Conservation (phyloP, 2,797 vertebrate genomes). For the Tympanoctomys barrerae region DNA sequence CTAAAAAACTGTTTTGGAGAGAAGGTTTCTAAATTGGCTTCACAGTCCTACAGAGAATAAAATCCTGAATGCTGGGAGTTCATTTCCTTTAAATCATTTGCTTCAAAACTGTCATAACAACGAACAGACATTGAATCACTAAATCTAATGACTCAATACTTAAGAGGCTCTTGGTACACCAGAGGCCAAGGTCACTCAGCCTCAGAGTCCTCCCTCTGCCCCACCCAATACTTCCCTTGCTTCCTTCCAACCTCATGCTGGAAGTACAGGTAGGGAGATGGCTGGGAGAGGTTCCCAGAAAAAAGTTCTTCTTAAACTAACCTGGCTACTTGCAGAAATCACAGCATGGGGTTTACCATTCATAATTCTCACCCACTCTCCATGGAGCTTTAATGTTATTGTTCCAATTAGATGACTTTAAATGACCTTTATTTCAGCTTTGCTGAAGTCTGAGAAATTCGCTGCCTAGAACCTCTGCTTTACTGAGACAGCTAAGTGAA, state of each 20-base stretch:
- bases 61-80: neutral
- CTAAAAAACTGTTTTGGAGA: neutral
- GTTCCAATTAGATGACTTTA: slow-evolving; percentile 50
- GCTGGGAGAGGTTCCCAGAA: neutral
- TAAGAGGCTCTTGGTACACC: neutral
- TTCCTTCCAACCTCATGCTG: neutral
- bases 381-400: neutral
- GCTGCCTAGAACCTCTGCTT: neutral
- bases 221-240: rapidly evolving
- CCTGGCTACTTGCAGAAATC: slow-evolving; percentile 9
- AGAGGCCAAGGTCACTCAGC: neutral
- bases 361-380: neutral
- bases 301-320: neutral
- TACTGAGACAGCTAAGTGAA: slow-evolving; percentile 31
- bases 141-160: neutral
- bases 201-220: too few species aligned
- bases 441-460: slow-evolving; percentile 13
- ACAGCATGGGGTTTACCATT: neutral
- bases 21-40: neutral
- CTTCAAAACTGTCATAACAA: neutral
- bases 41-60: neutral
- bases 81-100: slow-evolving; percentile 10
- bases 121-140: neutral
- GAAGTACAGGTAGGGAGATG: neutral
- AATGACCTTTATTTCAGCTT: slow-evolving; percentile 33